Evolutionary conservation across 2,797 vertebrate genomes (phyloP), one percentile per base, ranked within the genome.

Genomic region (Coilia nasus): DNA sequence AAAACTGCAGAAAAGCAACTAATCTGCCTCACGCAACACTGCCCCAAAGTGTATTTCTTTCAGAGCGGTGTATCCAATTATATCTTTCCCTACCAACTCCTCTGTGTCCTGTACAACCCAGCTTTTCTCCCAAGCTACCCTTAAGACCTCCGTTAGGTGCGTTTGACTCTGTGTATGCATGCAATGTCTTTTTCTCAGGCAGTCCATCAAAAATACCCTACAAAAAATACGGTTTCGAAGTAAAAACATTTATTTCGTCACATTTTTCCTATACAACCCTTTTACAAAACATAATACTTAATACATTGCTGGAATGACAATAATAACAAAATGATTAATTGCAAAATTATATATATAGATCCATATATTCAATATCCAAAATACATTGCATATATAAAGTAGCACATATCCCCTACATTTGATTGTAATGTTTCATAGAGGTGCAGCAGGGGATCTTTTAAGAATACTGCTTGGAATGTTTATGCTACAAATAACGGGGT

Each of bases 381-480:
- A 97, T 97, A 98, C 95, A 97, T 97, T 97, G 97, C 95, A 97
- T 98, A 99, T 95, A 97, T 92, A 92, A 96, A 97, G 95, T 95
- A 97, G 96, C 95, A 96, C 95, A 94, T 89, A 94, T 95, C 95
- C 95, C 92, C 89, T 94, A 94, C 87, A 89, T 92, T 91, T 89
- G 93, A 93, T 92, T 88, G 85, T 92, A 92, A 93, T 93, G 91
- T 91, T 90, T 90, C 89, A 89, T 90, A 95, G 92, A 94, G 89
- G 90, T 92, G 91, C 92, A 90, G 82, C 84, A 88, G 89, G 92
- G 92, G 89, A 90, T 89, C 9, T 89, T 90, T 87, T 93, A 87
- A 78, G 87, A 93, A 93, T 91, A 94, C 91, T 94, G 93, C 89
- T 90, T 44, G 35, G 41, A 64, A 83, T 90, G 86, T 93, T 92